Conservation (phyloP, 2,113 vertebrate genomes). For the Anguilla japonica region DNA sequence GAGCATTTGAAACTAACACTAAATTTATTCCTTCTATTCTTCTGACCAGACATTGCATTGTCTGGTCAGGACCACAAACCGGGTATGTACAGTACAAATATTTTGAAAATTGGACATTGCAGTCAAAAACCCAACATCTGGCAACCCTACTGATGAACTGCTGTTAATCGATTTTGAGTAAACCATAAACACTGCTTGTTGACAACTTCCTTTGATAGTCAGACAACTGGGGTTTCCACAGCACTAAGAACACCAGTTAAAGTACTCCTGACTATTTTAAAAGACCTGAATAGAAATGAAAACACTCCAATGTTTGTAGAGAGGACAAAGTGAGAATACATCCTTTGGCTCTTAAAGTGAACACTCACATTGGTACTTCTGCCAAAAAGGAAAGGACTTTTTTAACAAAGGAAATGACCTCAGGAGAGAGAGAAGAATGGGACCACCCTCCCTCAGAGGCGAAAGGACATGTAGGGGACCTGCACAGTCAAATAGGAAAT, state of each 20-base stretch:
- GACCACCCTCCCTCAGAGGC: not conserved
- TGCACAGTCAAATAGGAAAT: constrained; percentile 3
- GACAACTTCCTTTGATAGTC: too few relatives aligned
- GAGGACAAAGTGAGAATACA: not conserved
- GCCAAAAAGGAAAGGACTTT: not conserved
- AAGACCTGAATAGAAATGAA: constrained; percentile 16
- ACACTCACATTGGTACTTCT: not conserved
- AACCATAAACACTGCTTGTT: not conserved
- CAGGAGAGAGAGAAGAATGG: not conserved
- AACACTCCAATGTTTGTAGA: not conserved
- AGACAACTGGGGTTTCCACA: not conserved
- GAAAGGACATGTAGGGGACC: not conserved
- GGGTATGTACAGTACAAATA: too few relatives aligned
- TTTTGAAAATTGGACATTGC: too few relatives aligned
- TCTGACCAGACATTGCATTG: too few relatives aligned
- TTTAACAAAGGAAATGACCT: constrained; percentile 11
- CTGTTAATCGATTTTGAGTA: not conserved
- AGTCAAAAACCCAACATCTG: too few relatives aligned
- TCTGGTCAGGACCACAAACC: too few relatives aligned
- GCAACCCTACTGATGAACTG: not conserved
- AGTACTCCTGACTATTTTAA: constrained; percentile 44
- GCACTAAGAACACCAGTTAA: too few relatives aligned
- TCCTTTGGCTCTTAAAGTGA: not conserved
- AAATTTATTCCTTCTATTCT: too few relatives aligned
- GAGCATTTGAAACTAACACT: too few relatives aligned